These are phyloP conservation scores for Cygnus olor DNA, from an alignment of 2,797 vertebrate species.

Conservation along the genomic window DNA sequence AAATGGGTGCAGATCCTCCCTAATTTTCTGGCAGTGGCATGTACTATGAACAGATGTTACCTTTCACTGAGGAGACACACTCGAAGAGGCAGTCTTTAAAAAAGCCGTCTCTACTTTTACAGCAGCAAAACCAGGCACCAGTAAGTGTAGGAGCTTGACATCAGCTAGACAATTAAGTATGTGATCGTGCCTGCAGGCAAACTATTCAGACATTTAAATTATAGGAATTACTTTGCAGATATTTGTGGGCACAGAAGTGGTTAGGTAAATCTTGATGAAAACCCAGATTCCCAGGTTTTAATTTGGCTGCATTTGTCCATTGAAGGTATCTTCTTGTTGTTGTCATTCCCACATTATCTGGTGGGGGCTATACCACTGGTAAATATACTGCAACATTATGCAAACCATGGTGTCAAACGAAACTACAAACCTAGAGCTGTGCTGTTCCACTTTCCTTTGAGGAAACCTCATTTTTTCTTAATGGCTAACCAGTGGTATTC, in stretches of 20 bases:
- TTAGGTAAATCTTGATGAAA: neutral
- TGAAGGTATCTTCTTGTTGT: neutral
- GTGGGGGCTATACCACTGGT: neutral
- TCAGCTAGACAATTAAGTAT: neutral
- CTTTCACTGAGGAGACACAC: neutral
- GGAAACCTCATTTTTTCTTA: neutral
- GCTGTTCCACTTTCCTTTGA: neutral
- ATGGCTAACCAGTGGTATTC: neutral
- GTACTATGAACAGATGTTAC: neutral
- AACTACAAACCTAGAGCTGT: neutral
- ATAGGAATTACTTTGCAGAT: neutral
- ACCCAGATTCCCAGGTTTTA: neutral
- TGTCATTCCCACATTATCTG: neutral
- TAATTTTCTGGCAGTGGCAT: neutral
- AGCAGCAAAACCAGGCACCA: neutral
- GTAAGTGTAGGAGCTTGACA: neutral
- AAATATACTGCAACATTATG: neutral
- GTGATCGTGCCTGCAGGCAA: neutral
- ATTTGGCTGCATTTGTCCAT: neutral
- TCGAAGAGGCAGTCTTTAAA: neutral
- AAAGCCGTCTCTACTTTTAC: neutral
- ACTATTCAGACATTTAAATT: conserved; percentile 37
- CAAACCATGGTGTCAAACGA: neutral
- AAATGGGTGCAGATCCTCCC: neutral
- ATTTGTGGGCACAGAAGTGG: neutral